These are phyloP conservation scores for Dimorphilus gyrociliatus DNA, from an alignment of 2,888 invertebrate genomes.

Conservation along the genomic window DNA sequence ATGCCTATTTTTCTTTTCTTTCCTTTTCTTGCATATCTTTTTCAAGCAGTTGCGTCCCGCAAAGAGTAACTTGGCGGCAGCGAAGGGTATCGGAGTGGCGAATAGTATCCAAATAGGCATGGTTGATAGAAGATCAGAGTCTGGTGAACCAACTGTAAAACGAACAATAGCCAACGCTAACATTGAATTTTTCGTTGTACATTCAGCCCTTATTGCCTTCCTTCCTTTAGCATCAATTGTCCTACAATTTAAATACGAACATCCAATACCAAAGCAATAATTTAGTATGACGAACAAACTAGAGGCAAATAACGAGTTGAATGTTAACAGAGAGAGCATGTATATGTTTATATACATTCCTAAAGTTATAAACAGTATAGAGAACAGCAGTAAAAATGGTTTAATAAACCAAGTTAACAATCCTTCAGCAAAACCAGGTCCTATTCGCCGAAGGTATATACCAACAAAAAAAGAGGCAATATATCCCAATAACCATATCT, in stretches of 20 bases:
- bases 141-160: constrained; percentile 22
- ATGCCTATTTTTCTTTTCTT: constrained; percentile 7
- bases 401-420: constrained; percentile 32
- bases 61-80: constrained; percentile 7
- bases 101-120: constrained; percentile 31
- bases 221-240: too few species aligned
- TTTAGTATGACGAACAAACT: too few species aligned
- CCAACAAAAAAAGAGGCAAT: constrained; percentile 27
- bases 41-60: constrained; percentile 2
- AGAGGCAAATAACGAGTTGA: constrained; percentile 19
- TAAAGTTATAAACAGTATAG: constrained; percentile 32
- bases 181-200: constrained; percentile 26
- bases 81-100: constrained; percentile 8
- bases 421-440: constrained; percentile 23
- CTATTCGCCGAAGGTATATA: constrained; percentile 20
- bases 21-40: constrained; percentile 4
- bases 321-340: constrained; percentile 23
- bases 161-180: constrained; percentile 25
- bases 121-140: constrained; percentile 22
- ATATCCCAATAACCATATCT: constrained; percentile 26
- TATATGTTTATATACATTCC: constrained; percentile 37
- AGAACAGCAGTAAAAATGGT: constrained; percentile 29
- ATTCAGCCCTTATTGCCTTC: constrained; percentile 26
- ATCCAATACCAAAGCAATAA: too few species aligned
- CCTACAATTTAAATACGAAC: too few species aligned